phyloP scores from a whole-genome alignment of 2,888 invertebrate species.

The Ashinkailepas kermadecensis region DNA sequence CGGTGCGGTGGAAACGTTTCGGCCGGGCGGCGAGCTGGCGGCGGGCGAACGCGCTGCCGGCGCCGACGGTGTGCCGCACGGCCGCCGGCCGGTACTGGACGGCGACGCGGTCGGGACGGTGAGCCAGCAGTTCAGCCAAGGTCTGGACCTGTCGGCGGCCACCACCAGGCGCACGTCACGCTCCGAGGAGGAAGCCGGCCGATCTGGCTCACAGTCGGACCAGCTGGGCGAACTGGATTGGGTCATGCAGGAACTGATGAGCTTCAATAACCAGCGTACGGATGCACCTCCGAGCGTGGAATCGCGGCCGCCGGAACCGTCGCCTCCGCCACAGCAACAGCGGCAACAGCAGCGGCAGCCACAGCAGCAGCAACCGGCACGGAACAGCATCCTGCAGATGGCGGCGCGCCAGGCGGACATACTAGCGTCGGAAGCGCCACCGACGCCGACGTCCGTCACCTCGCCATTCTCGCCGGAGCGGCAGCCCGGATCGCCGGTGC shows the following conservation, averaged over 20 bases:
- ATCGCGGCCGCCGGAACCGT: neutral
- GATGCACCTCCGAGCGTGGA: neutral
- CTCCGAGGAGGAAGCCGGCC: neutral
- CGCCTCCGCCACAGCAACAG: neutral
- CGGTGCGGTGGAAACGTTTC: neutral
- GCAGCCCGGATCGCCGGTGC: neutral
- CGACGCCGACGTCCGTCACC: neutral
- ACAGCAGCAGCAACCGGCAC: neutral
- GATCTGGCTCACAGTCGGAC: neutral
- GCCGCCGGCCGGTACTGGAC: neutral
- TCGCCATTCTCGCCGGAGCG: neutral
- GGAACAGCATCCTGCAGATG: conserved; percentile 2
- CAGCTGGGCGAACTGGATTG: conserved; percentile 37
- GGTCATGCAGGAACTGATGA: conserved; percentile 40
- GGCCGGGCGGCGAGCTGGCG: neutral
- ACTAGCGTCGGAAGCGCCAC: neutral
- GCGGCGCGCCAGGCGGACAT: conserved; percentile 10
- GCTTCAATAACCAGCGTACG: conserved; percentile 15
- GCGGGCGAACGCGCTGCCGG: neutral
- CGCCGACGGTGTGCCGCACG: neutral
- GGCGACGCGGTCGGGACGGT: neutral
- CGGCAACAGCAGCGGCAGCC: neutral
- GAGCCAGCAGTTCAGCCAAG: neutral
- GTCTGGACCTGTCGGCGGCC: conserved; percentile 7
- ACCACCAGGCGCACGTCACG: neutral